Evolutionary conservation across 2,888 invertebrate species (phyloP), one percentile per base, ranked within the genome.

Genomic region (Dichetophora obliterata): DNA sequence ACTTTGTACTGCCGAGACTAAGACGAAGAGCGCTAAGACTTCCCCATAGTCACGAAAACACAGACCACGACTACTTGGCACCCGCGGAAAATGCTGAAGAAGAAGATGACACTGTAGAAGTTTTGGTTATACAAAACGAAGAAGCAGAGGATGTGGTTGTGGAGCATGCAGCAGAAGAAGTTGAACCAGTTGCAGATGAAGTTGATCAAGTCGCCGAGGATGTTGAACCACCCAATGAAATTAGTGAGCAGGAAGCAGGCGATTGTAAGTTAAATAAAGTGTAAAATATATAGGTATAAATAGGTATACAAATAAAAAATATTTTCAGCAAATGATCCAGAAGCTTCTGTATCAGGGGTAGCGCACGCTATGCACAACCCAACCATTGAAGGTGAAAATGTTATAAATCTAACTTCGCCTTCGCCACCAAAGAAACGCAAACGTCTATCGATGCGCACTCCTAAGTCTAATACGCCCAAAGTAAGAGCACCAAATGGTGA

Each of bases 401-500:
- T 79, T 37, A 78, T 81, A n/a, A 80, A 78, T 34, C 37, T 83
- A 3, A 76, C 79, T 3, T 80, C 84, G 0, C 85, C 86, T 8
- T 83, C 86, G 1, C 87, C 86, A 16, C 82, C 88, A 14, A 88
- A 86, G 57, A 88, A 88, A 78, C 83, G 88, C 3, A 88, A 86
- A 77, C 86, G 88, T 3, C 69, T 81, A 6, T 85, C 85, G 3
- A 65, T 75, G 14, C 82, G 82, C 5, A 81, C 83, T 1, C 81
- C 83, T 1, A 80, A 80, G 50, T 75, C 65, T 65, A 80, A 80
- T n/a, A 86, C 86, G 2, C 85, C 85, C 1, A 85, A 82, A 11
- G 37, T 82, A 0, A 80, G 83, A 73, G 79, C 76, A 6, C 68
- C 69, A 0, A 77, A 69, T 54, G 93, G 93, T 34, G 93, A 81